Percentiles rank a stretch among this genome's conserved stretches.
Conservation (phyloP, 2,888 invertebrate species). For the Nematopogon swammerdamellus region DNA sequence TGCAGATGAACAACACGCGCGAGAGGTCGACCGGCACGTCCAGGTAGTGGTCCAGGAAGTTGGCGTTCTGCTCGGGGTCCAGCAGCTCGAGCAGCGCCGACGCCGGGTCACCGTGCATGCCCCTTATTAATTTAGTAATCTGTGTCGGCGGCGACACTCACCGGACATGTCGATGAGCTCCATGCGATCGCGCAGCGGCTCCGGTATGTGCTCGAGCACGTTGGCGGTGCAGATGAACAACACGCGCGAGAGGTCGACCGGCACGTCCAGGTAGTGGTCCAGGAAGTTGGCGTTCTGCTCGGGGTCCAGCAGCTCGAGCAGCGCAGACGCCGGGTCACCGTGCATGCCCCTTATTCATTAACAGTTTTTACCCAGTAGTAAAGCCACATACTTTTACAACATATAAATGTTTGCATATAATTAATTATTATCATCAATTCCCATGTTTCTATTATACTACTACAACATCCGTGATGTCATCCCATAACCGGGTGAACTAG, state of each 20-base stretch:
- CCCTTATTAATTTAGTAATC: no score
- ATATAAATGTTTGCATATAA: no score
- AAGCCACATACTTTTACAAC: no score
- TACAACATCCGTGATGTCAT: no score
- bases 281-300: constrained; percentile 98
- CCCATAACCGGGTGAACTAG: no score
- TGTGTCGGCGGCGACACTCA: constrained; percentile 12
- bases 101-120: constrained; percentile 96
- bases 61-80: constrained; percentile 98
- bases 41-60: constrained; percentile 97
- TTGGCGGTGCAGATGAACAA: constrained; percentile 99
- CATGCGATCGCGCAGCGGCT: constrained; percentile 96
- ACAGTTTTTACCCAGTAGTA: no score
- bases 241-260: constrained; percentile 94
- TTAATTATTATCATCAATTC: no score
- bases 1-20: constrained; percentile 96
- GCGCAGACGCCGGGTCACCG: constrained; percentile 96
- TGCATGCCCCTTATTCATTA: constrained; percentile 83
- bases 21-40: constrained; percentile 98
- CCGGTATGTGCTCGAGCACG: constrained; percentile 92
- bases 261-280: constrained; percentile 97
- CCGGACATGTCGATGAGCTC: constrained; percentile 99
- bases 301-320: constrained; percentile 95
- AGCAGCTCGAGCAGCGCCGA: constrained; percentile 94
- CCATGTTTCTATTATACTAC: no score